These are phyloP conservation scores for Cercopithecus mona DNA, from an alignment of 2,113 vertebrate genomes.

Conservation along the genomic window DNA sequence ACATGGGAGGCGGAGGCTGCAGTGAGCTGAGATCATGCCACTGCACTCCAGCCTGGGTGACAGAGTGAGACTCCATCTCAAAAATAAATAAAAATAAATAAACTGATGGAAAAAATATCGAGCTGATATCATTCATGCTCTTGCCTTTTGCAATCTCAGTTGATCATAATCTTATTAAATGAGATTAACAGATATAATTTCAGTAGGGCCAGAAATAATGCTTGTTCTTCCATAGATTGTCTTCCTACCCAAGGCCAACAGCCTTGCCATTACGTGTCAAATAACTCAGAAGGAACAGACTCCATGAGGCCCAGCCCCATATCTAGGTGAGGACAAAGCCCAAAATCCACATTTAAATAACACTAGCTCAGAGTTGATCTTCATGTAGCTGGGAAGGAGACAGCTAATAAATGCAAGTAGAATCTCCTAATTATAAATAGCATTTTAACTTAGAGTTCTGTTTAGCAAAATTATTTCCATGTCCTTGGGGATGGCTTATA, in stretches of 20 bases:
- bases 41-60: too few species aligned
- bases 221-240: neutral
- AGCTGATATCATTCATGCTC: neutral
- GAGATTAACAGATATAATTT: neutral
- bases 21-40: too few species aligned
- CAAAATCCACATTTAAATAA: neutral
- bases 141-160: neutral
- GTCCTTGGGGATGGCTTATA: slow-evolving; percentile 59
- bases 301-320: neutral
- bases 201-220: neutral
- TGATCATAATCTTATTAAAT: neutral
- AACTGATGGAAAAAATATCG: neutral
- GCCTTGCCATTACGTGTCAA: neutral
- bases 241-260: neutral
- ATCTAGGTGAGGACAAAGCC: neutral
- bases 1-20: too few species aligned
- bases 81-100: too few species aligned
- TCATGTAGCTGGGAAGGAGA: neutral
- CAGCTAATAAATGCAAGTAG: neutral
- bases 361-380: neutral
- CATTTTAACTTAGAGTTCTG: slow-evolving; percentile 22
- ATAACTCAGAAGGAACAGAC: neutral
- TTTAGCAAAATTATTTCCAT: slow-evolving; percentile 18
- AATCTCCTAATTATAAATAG: neutral
- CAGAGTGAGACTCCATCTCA: too few species aligned